Evolutionary conservation across 2,797 vertebrate genomes (phyloP).

Genomic region (Pseudomugil tenellus): DNA sequence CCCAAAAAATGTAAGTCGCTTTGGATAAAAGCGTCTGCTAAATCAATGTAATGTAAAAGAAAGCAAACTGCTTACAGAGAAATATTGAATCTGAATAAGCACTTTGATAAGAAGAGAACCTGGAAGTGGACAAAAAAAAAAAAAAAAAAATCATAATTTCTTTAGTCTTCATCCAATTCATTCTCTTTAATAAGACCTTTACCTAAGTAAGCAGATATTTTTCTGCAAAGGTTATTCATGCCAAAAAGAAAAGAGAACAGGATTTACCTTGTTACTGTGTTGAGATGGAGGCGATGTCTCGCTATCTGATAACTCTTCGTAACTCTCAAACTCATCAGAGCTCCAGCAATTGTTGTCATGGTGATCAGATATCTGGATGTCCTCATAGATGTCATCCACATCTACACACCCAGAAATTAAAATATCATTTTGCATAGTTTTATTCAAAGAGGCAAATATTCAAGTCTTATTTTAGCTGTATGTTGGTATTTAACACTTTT

Average conservation of each 20-base stretch:
- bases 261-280: conserved; percentile 29
- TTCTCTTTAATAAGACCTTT: too few relatives aligned
- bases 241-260: not conserved
- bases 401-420: conserved; percentile 3
- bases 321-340: conserved; percentile 92
- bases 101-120: too few relatives aligned
- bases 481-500: too few relatives aligned
- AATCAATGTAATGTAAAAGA: too few relatives aligned
- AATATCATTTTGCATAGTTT: not conserved
- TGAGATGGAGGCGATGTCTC: conserved; percentile 64
- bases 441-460: not conserved
- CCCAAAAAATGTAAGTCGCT: too few relatives aligned
- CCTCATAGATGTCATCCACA: conserved; percentile 78
- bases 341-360: conserved; percentile 85
- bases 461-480: too few relatives aligned
- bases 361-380: conserved; percentile 73
- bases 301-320: conserved; percentile 86
- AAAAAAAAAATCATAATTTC: too few relatives aligned
- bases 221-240: not conserved
- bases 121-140: not conserved
- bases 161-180: too few relatives aligned
- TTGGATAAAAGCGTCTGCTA: too few relatives aligned
- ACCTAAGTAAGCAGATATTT: too few relatives aligned
- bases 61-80: too few relatives aligned
- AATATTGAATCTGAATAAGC: too few relatives aligned